Conservation (phyloP, 2,113 vertebrate species). For the Eublepharis macularius region DNA sequence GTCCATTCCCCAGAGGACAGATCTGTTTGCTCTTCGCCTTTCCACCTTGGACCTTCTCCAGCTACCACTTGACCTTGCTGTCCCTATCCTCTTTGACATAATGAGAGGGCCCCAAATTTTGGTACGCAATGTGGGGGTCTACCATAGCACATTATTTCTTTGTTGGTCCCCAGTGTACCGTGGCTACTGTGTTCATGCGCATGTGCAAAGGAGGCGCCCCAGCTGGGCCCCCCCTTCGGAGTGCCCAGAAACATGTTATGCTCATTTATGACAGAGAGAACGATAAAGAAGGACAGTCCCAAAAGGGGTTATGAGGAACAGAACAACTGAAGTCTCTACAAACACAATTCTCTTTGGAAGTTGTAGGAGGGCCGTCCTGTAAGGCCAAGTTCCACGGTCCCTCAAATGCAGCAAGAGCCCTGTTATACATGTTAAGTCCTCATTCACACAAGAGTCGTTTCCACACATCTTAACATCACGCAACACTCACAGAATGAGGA, state of each 20-base stretch:
- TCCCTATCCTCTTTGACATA: background rate
- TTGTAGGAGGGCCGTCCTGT: no score
- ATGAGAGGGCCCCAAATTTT: background rate
- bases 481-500: no score
- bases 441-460: no score
- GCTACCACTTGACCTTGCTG: background rate
- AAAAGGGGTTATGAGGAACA: background rate
- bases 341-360: no score
- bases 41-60: background rate
- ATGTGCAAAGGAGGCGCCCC: background rate
- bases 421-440: no score
- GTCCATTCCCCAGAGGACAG: background rate
- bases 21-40: background rate
- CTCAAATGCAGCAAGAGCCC: no score
- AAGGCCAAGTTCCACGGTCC: no score
- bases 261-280: background rate
- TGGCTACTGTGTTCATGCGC: background rate
- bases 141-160: background rate
- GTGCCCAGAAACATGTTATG: background rate
- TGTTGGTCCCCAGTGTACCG: background rate
- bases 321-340: background rate
- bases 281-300: background rate
- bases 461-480: no score
- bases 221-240: background rate
- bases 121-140: no score